Conservation (phyloP, 1,140 invertebrate genomes). For the Ditylenchus dipsaci region DNA sequence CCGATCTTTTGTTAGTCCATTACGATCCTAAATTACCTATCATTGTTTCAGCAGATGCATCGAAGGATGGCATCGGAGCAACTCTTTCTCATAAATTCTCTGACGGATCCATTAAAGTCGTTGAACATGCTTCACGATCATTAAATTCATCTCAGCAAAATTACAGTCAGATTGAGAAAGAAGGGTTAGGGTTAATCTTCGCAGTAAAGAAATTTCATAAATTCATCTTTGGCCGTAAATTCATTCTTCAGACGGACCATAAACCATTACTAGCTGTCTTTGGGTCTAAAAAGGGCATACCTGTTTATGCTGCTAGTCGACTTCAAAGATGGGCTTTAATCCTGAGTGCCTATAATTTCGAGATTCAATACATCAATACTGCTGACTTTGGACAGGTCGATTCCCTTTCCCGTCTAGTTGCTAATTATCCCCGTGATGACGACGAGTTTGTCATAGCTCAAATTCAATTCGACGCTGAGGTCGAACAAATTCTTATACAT, state of each 20-base stretch:
- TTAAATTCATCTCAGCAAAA: slow-evolving; percentile 60
- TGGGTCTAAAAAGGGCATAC: slow-evolving; percentile 15
- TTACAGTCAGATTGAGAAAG: slow-evolving; percentile 63
- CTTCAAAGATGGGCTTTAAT: slow-evolving; percentile 19
- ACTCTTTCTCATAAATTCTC: slow-evolving; percentile 60
- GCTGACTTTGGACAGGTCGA: slow-evolving; percentile 12
- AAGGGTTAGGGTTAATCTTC: slow-evolving; percentile 48
- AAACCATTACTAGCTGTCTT: slow-evolving; percentile 19
- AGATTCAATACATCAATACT: slow-evolving; percentile 18
- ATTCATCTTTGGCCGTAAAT: slow-evolving; percentile 12
- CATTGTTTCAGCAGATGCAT: slow-evolving; percentile 61
- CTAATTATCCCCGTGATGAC: slow-evolving; percentile 13
- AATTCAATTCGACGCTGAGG: slow-evolving; percentile 11
- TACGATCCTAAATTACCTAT: slow-evolving; percentile 58
- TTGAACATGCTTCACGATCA: slow-evolving; percentile 59
- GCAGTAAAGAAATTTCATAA: slow-evolving; percentile 21
- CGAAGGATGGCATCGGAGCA: slow-evolving; percentile 59
- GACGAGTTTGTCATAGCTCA: slow-evolving; percentile 15
- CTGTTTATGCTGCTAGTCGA: slow-evolving; percentile 10
- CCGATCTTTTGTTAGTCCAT: slow-evolving; percentile 46
- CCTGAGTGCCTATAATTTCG: slow-evolving; percentile 9
- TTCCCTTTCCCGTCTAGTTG: slow-evolving; percentile 10
- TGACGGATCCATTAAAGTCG: slow-evolving; percentile 58
- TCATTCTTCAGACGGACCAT: slow-evolving; percentile 18
- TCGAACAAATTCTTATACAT: neutral